These are phyloP conservation scores for Hemibagrus wyckioides DNA, from an alignment of 2,113 vertebrate species.

Conservation along the genomic window DNA sequence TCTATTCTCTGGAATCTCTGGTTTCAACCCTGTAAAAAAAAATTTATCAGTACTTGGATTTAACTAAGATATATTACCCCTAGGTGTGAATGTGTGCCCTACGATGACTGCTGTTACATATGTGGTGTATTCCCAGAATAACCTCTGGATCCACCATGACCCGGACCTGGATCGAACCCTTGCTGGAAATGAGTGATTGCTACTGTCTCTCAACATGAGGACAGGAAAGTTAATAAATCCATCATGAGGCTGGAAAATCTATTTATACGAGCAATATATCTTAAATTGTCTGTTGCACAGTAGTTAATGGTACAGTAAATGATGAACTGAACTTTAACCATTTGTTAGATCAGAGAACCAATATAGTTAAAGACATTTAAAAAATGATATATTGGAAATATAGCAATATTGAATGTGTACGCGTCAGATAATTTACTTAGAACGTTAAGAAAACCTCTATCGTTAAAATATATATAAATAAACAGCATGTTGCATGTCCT, in stretches of 20 bases:
- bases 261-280: neutral
- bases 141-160: neutral
- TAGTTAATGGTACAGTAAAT: neutral
- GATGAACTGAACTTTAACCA: neutral
- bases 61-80: neutral
- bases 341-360: neutral
- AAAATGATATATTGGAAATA: too few relatives aligned
- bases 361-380: neutral
- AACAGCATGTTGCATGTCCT: neutral
- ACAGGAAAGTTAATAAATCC: neutral
- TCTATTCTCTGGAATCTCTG: neutral
- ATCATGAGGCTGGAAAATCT: neutral
- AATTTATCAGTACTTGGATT: neutral
- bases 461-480: neutral
- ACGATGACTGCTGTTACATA: too few relatives aligned
- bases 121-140: neutral
- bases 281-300: neutral
- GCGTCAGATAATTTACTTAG: neutral
- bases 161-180: neutral
- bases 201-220: neutral
- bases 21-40: neutral
- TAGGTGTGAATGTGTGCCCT: neutral
- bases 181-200: neutral
- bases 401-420: neutral
- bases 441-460: neutral